Percentiles rank a stretch among this genome's conserved stretches.
Conservation (phyloP, 2,797 vertebrate species). For the Threskiornis aethiopicus region DNA sequence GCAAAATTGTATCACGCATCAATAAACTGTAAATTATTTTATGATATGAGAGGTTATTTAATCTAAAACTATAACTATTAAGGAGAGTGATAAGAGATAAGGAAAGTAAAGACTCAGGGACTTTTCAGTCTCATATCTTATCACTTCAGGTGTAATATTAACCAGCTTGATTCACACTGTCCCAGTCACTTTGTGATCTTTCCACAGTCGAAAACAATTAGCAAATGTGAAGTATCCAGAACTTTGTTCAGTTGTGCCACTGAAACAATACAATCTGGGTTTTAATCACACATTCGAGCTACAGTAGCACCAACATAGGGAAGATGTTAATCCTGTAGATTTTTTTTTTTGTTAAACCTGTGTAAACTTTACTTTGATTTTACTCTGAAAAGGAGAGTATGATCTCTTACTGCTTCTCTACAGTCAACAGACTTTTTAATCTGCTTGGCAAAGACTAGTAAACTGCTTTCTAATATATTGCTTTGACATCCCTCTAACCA, state of each 20-base stretch:
- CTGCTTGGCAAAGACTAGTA: background rate
- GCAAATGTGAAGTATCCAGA: slow-evolving; percentile 48
- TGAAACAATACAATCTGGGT: background rate
- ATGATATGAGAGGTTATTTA: slow-evolving; percentile 64
- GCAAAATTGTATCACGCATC: slow-evolving; percentile 1
- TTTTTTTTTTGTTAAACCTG: background rate
- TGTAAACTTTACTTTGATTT: background rate
- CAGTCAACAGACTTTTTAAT: background rate
- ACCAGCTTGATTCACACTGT: slow-evolving; percentile 54
- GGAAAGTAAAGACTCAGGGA: slow-evolving; percentile 69
- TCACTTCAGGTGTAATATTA: slow-evolving; percentile 68
- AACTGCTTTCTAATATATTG: slow-evolving; percentile 7
- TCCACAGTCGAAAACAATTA: slow-evolving; percentile 51
- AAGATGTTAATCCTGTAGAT: background rate
- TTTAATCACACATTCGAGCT: background rate
- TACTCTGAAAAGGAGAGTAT: background rate
- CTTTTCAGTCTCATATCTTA: slow-evolving; percentile 69
- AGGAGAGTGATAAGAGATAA: slow-evolving; percentile 67
- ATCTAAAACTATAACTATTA: slow-evolving; percentile 71
- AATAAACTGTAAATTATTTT: slow-evolving; percentile 59
- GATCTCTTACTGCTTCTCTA: background rate
- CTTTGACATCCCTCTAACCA: slow-evolving; percentile 3
- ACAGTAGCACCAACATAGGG: background rate
- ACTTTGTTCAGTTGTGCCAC: slow-evolving; percentile 62
- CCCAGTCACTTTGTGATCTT: slow-evolving; percentile 46